Evolutionary conservation across 2,113 vertebrate species (phyloP).

Genomic region (Ictalurus furcatus): DNA sequence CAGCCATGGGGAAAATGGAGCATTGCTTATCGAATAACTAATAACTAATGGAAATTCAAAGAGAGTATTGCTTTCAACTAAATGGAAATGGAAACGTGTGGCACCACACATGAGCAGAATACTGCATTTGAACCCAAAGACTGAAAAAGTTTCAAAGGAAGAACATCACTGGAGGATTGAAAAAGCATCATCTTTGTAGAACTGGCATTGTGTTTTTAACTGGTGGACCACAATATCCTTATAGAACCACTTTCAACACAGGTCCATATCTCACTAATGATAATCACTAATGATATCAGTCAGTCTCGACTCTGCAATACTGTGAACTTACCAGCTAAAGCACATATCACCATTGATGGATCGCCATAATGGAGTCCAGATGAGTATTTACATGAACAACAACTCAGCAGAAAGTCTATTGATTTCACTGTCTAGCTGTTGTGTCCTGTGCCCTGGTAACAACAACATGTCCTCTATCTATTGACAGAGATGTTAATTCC

Average conservation of each 20-base stretch:
- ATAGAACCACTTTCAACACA: not conserved
- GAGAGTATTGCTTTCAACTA: no score
- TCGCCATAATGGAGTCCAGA: not conserved
- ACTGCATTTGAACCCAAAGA: not conserved
- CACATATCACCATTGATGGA: not conserved
- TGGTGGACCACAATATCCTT: not conserved
- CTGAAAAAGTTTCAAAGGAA: not conserved
- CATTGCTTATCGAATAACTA: not conserved
- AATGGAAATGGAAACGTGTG: not conserved
- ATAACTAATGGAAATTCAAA: constrained; percentile 10
- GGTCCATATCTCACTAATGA: not conserved
- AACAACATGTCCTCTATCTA: not conserved
- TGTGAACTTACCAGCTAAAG: not conserved
- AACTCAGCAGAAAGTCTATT: not conserved
- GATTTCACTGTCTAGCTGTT: not conserved
- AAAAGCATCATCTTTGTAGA: not conserved
- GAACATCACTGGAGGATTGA: not conserved
- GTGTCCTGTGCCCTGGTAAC: constrained; percentile 3
- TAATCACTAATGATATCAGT: not conserved
- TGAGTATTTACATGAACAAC: not conserved
- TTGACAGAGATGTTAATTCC: not conserved
- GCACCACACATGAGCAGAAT: not conserved
- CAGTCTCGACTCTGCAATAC: not conserved
- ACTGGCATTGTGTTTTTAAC: not conserved
- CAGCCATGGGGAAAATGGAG: not conserved